Conservation (phyloP, 35 echinoderm and acorn worm genomes). For the Amphiura filiformis region DNA sequence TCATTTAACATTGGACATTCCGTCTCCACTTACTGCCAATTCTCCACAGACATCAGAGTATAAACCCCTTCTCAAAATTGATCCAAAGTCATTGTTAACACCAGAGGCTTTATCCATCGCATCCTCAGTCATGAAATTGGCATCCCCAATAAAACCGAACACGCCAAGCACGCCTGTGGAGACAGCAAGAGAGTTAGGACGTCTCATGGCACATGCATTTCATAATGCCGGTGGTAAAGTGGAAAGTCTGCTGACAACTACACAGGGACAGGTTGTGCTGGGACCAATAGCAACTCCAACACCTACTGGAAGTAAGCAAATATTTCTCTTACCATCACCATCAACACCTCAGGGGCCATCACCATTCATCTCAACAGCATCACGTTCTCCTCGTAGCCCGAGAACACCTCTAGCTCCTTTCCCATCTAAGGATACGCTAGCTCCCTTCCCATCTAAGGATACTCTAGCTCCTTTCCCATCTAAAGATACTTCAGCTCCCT, state of each 20-base stretch:
- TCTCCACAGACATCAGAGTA: slow-evolving; percentile 36
- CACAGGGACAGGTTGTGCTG: slow-evolving; percentile 75
- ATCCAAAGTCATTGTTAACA: slow-evolving; percentile 73
- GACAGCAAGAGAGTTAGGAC: slow-evolving; percentile 74
- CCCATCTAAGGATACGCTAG: background rate
- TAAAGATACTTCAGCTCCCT: background rate
- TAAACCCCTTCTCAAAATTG: slow-evolving; percentile 61
- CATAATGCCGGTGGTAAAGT: slow-evolving; percentile 96
- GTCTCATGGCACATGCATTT: slow-evolving; percentile 90
- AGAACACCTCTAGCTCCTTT: slow-evolving; percentile 11
- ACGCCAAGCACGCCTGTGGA: slow-evolving; percentile 92
- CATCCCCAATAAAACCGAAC: slow-evolving; percentile 87
- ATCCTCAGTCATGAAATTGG: slow-evolving; percentile 86
- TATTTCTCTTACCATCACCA: slow-evolving; percentile 85
- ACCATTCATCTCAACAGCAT: background rate
- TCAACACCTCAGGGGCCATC: slow-evolving; percentile 75
- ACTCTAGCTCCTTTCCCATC: background rate
- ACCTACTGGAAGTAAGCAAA: slow-evolving; percentile 65
- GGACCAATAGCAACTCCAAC: slow-evolving; percentile 97
- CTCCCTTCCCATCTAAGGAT: background rate
- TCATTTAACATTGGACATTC: slow-evolving; percentile 63
- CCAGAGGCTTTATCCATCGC: slow-evolving; percentile 95
- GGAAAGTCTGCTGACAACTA: slow-evolving; percentile 77
- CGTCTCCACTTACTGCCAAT: slow-evolving; percentile 65
- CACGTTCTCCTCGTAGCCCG: background rate